Conservation (phyloP, 2,888 invertebrate species). For the Gerris lacustris region DNA sequence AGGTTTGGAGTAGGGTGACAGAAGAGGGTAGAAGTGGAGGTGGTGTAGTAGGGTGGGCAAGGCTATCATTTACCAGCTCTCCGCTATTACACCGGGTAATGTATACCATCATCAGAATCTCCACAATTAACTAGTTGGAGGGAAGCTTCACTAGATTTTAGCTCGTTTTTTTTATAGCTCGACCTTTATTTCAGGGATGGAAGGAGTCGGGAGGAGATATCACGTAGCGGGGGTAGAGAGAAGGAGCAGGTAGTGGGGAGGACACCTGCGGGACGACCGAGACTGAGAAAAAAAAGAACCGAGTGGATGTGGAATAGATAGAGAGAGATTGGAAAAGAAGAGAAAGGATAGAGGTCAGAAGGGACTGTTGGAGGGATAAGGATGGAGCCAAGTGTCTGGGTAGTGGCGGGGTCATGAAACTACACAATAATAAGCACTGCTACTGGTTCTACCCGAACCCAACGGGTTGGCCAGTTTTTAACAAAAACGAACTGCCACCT, state of each 20-base stretch:
- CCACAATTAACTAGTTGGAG: slow-evolving; percentile 1
- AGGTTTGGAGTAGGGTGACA: neutral
- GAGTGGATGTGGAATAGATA: neutral
- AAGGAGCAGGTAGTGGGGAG: neutral
- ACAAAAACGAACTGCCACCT: neutral
- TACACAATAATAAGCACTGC: slow-evolving; percentile 1
- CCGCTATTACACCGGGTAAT: neutral
- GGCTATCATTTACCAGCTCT: neutral
- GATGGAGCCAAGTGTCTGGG: neutral
- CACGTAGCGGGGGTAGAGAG: neutral
- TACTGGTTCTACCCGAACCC: neutral
- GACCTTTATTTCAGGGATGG: neutral
- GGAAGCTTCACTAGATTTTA: slow-evolving; percentile 1
- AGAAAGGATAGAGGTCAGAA: neutral
- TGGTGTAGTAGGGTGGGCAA: neutral
- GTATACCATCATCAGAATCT: neutral
- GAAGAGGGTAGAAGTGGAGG: neutral
- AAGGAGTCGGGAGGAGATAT: neutral
- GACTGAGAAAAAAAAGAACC: neutral
- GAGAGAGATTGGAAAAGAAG: neutral
- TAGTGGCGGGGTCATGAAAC: neutral
- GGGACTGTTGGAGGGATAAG: neutral
- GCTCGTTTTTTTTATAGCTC: neutral
- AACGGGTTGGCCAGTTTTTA: neutral
- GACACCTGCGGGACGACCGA: neutral